Evolutionary conservation across 2,797 vertebrate species (phyloP).

Genomic region (Leptoclinus maculatus): DNA sequence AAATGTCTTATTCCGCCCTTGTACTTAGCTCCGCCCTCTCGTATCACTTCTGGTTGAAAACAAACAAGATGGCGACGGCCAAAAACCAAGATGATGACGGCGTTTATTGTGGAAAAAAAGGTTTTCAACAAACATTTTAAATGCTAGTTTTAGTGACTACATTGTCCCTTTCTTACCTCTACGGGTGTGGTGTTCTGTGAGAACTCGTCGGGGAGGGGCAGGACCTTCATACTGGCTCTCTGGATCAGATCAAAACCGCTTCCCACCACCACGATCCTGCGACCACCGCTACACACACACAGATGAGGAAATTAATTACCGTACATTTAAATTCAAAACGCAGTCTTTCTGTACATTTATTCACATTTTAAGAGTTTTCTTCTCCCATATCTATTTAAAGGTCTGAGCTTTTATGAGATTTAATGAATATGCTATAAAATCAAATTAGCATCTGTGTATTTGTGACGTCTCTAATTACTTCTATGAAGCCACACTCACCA

Average conservation of each 20-base stretch:
- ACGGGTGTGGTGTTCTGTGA: slow-evolving; percentile 12
- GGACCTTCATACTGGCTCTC: slow-evolving; percentile 76
- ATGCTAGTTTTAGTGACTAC: too few relatives aligned
- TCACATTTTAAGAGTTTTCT: rapidly evolving
- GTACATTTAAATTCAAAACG: not conserved
- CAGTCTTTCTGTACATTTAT: not conserved
- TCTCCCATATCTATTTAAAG: not conserved
- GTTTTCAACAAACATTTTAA: too few relatives aligned
- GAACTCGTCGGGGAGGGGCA: slow-evolving; percentile 61
- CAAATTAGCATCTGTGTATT: not conserved
- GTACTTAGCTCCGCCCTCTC: too few relatives aligned
- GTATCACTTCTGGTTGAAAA: too few relatives aligned
- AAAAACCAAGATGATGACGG: too few relatives aligned
- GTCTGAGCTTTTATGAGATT: not conserved
- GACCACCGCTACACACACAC: slow-evolving; percentile 87
- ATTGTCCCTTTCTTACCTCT: slow-evolving; percentile 56
- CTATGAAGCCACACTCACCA: slow-evolving; percentile 62
- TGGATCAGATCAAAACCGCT: slow-evolving; percentile 88
- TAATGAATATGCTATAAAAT: not conserved
- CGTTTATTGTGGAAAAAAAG: too few relatives aligned
- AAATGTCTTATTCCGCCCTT: too few relatives aligned
- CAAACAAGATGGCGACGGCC: too few relatives aligned
- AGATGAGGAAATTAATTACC: not conserved
- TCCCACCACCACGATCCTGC: slow-evolving; percentile 88
- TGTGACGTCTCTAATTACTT: not conserved